These are phyloP conservation scores for Siniperca chuatsi DNA, from an alignment of 2,113 vertebrate species.

Conservation along the genomic window DNA sequence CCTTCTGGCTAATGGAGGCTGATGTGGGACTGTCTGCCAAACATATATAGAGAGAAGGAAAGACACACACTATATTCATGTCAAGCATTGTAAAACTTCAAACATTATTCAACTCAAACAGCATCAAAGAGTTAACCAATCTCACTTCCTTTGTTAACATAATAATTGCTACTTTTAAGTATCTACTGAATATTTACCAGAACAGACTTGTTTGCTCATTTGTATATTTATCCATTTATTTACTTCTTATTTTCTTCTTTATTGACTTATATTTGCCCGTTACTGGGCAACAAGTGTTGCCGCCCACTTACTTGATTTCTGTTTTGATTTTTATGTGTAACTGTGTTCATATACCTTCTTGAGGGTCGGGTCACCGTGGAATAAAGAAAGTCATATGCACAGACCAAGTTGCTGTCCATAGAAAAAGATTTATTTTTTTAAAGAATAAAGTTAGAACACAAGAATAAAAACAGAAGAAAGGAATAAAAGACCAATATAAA, in stretches of 20 bases:
- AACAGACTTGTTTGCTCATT: neutral
- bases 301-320: neutral
- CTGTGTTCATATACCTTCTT: neutral
- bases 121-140: neutral
- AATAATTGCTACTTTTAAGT: neutral
- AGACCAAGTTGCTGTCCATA: neutral
- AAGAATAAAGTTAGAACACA: neutral
- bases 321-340: neutral
- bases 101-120: neutral
- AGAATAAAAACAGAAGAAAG: neutral
- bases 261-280: neutral
- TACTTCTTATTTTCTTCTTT: neutral
- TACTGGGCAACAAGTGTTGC: neutral
- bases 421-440: neutral
- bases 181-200: neutral
- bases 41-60: neutral
- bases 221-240: neutral
- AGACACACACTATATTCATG: neutral
- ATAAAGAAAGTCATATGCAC: neutral
- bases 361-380: neutral
- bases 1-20: slow-evolving; percentile 54
- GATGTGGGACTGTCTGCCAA: slow-evolving; percentile 10
- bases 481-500: neutral
- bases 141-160: neutral
- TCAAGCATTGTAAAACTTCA: neutral